Evolutionary conservation across 1,140 invertebrate species (phyloP).

Genomic region (Euglossa dilemma): DNA sequence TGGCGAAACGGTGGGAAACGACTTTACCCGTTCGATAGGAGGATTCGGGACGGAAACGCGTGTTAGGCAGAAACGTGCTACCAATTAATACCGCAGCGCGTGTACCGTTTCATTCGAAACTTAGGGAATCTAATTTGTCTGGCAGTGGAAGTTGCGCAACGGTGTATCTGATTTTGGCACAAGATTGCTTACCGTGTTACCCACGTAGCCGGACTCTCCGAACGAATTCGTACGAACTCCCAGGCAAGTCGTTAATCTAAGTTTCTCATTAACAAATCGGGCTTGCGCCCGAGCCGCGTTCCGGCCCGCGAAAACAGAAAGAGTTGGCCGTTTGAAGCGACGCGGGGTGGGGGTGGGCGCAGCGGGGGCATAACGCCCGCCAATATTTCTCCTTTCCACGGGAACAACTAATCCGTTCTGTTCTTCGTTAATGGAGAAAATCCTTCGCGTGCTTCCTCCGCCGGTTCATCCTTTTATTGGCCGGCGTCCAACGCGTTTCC

Average conservation of each 20-base stretch:
- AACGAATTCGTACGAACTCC: conserved; percentile 26
- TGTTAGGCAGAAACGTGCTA: not conserved
- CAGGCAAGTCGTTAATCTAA: conserved; percentile 31
- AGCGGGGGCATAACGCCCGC: not conserved
- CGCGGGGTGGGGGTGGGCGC: too few species aligned
- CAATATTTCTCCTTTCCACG: conserved; percentile 34
- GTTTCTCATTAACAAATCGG: conserved; percentile 47
- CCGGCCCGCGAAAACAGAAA: not conserved
- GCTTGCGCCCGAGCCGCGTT: not conserved
- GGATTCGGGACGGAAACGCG: not conserved
- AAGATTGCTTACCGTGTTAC: conserved; percentile 27
- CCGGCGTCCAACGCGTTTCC: conserved; percentile 31
- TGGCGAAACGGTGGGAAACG: not conserved
- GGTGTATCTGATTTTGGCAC: conserved; percentile 43
- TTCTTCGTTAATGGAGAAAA: conserved; percentile 57
- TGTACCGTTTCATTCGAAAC: conserved; percentile 33
- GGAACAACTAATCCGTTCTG: conserved; percentile 55
- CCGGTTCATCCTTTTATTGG: conserved; percentile 44
- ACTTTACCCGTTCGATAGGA: not conserved
- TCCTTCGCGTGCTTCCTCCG: conserved; percentile 38
- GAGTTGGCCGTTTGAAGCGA: conserved; percentile 6
- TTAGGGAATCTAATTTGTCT: conserved; percentile 32
- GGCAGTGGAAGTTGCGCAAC: conserved; percentile 15
- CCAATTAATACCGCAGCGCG: conserved; percentile 32
- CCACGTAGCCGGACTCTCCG: too few species aligned